These are phyloP conservation scores for Pogona vitticeps DNA, from an alignment of 2,113 vertebrate species.

Conservation along the genomic window DNA sequence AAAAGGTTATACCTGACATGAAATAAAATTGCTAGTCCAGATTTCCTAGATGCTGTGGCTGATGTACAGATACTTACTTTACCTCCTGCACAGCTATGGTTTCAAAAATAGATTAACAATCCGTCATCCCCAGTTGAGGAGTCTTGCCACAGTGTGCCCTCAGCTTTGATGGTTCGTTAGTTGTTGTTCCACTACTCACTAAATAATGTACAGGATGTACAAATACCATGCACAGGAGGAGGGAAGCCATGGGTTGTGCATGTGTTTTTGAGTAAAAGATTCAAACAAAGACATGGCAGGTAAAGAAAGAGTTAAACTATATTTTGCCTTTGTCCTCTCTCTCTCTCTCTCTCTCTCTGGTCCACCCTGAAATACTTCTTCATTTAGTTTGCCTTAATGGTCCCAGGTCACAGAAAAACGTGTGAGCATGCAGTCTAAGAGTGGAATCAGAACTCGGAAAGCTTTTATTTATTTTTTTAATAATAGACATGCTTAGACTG, in stretches of 20 bases:
- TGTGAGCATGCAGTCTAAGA: not conserved
- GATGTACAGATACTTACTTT: not conserved
- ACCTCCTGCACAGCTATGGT: not conserved
- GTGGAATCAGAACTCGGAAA: accelerated
- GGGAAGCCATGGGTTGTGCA: not conserved
- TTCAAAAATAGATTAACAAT: slow-evolving; percentile 2
- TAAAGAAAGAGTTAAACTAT: not conserved
- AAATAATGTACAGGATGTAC: not conserved
- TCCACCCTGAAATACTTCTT: not conserved
- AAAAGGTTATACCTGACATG: not conserved
- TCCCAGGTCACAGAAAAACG: not conserved
- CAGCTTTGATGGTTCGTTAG: not conserved
- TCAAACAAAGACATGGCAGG: not conserved
- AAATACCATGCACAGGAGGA: not conserved
- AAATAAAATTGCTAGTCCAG: slow-evolving; percentile 8
- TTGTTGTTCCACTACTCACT: not conserved
- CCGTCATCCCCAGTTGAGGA: not conserved
- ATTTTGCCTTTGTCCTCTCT: not conserved
- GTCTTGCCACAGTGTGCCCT: not conserved
- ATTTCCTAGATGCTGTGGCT: not conserved
- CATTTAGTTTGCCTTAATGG: not conserved
- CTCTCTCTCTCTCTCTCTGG: not conserved
- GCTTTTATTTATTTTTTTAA: too few species aligned
- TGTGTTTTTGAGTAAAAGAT: not conserved
- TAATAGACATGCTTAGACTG: too few species aligned